phyloP scores from a whole-genome alignment of 2,113 vertebrate species.

The Apodemus sylvaticus region DNA sequence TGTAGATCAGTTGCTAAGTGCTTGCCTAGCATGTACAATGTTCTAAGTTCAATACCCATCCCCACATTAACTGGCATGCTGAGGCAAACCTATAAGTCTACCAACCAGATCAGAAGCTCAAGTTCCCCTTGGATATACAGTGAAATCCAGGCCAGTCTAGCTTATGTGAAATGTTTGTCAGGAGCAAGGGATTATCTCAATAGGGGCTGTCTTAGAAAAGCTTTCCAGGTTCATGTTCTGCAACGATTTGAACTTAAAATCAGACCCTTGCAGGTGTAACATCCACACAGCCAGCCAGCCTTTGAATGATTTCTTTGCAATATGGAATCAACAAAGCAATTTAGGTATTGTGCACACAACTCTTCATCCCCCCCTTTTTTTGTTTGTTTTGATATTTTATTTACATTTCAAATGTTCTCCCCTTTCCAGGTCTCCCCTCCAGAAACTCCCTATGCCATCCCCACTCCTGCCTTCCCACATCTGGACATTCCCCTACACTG shows the following conservation, averaged over 20 bases:
- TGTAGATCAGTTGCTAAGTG: background rate
- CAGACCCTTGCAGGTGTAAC: background rate
- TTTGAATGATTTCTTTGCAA: background rate
- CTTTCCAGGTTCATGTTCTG: background rate
- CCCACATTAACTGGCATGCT: background rate
- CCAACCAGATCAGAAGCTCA: background rate
- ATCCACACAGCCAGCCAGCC: background rate
- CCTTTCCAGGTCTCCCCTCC: no score
- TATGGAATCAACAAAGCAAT: conserved; percentile 46
- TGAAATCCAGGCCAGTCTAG: background rate
- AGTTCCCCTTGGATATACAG: background rate
- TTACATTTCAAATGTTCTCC: no score
- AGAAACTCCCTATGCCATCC: no score
- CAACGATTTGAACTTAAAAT: background rate
- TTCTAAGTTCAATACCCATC: background rate
- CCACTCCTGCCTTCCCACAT: no score
- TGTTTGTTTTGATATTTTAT: no score
- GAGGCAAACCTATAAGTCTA: background rate
- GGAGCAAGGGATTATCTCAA: background rate
- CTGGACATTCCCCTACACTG: no score
- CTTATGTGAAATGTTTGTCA: background rate
- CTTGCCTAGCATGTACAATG: background rate
- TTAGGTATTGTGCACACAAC: background rate
- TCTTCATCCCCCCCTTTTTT: no score
- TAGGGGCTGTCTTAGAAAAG: background rate